Evolutionary conservation across 2,888 invertebrate genomes (phyloP), one percentile per base, ranked within the genome.

Genomic region (Muschampia plurimacula): DNA sequence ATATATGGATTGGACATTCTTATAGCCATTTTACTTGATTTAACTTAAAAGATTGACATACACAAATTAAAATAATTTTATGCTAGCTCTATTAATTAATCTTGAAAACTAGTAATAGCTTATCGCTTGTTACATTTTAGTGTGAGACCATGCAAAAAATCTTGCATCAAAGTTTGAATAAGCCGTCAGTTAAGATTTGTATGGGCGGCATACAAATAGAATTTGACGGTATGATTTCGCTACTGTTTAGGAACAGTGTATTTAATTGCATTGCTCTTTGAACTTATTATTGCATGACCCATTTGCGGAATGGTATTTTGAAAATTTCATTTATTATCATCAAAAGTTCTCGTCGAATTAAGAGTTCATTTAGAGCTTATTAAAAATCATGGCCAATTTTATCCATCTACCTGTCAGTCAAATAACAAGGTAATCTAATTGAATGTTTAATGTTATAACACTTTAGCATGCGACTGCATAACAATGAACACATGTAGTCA

Each of bases 221-320:
- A 52, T 22, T 52, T 52, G 15, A 22, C 9, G 6, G 15, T 44
- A 44, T 52, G 52, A 52, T 52, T 52, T 52, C 52, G 52, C 52
- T 52, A 52, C 52, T 15, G 52, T 52, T 9, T 13, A 22, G 15
- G 2, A 7, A 52, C 15, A 52, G 52, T 52, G 52, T 52, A 52
- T 15, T 52, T 52, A 52, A 52, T 52, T 52, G 15, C 52, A 22
- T 52, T 52, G 52, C 52, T 52, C 52, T 52, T 52, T 52, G 52
- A 52, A 15, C 52, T 22, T 22, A 52, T 9, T 52, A 7, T 52
- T 52, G 22, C 52, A 52, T 52, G 15, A 15, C n/a, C 49, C 49
- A 8, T 15, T 52, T 52, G 15, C 52, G 52, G 15, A 7, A 22
- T 15, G 52, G 9, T 52, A 15, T 52, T 52, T 15, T 13, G 52